Evolutionary conservation across 2,888 invertebrate genomes (phyloP).

Genomic region (Pseudoips prasinana): DNA sequence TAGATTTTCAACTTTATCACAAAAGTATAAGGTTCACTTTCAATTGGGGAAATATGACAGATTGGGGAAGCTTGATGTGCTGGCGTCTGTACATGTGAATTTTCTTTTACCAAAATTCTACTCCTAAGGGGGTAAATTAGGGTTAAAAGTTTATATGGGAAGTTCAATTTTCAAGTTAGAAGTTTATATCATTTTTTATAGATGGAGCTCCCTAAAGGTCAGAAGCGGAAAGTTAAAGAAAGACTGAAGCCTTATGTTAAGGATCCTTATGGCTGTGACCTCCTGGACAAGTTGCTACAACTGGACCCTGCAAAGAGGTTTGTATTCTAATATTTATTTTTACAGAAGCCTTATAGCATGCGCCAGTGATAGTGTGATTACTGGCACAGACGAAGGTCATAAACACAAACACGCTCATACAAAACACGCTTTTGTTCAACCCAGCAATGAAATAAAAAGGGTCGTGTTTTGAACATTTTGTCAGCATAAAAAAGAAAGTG

Average conservation of each 20-base stretch:
- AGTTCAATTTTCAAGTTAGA: too few species aligned
- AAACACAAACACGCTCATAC: constrained; percentile 6
- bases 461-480: constrained; percentile 23
- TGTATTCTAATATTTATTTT: constrained; percentile 42
- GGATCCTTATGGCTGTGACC: constrained; percentile 95
- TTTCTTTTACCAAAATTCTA: too few species aligned
- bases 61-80: too few species aligned
- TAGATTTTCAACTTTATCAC: too few species aligned
- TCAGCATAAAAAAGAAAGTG: constrained; percentile 23
- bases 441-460: constrained; percentile 20
- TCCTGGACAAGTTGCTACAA: constrained; percentile 94
- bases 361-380: too few species aligned
- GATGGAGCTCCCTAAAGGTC: constrained; percentile 93
- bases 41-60: too few species aligned
- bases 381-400: too few species aligned
- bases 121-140: too few species aligned
- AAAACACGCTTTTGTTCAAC: constrained; percentile 14
- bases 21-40: too few species aligned
- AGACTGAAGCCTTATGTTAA: constrained; percentile 94
- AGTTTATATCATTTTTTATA: too few species aligned
- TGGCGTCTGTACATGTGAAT: too few species aligned
- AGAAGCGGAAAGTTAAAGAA: constrained; percentile 91
- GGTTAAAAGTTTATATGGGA: too few species aligned
- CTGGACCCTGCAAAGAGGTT: constrained; percentile 93
- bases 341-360: not conserved